Evolutionary conservation across 2,113 vertebrate genomes (phyloP).

Genomic region (Corydoras maculifer): DNA sequence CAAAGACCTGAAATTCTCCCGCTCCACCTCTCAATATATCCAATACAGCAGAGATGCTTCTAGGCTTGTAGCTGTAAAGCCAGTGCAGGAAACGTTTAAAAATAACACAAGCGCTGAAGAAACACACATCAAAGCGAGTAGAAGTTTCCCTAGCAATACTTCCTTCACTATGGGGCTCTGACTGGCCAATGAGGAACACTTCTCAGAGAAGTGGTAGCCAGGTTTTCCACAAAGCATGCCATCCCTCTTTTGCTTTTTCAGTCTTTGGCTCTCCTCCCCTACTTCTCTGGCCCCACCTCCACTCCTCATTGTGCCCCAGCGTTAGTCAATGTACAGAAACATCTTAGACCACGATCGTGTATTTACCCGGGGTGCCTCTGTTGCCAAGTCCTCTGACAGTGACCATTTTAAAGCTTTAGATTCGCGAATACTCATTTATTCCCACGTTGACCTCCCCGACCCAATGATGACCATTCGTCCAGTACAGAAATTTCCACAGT

Average conservation of each 20-base stretch:
- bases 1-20: constrained; percentile 8
- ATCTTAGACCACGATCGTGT: constrained; percentile 7
- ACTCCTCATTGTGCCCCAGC: constrained; percentile 38
- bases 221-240: constrained; percentile 50
- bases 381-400: neutral
- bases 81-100: constrained; percentile 67
- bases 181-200: constrained; percentile 56
- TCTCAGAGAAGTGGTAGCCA: constrained; percentile 44
- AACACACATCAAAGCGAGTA: constrained; percentile 57
- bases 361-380: neutral
- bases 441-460: too few species aligned
- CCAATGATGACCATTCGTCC: too few species aligned
- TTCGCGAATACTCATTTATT: too few species aligned
- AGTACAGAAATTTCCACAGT: too few species aligned
- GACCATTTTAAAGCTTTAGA: too few species aligned
- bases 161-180: constrained; percentile 61
- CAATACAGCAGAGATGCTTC: constrained; percentile 57
- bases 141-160: constrained; percentile 72
- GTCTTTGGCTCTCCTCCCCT: constrained; percentile 44
- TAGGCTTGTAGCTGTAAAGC: constrained; percentile 54
- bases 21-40: constrained; percentile 42
- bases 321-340: constrained; percentile 25
- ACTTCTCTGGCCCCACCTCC: constrained; percentile 40
- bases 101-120: constrained; percentile 65
- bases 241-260: constrained; percentile 45